Conservation (phyloP, 2,888 invertebrate genomes). For the Caenorhabditis becei region DNA sequence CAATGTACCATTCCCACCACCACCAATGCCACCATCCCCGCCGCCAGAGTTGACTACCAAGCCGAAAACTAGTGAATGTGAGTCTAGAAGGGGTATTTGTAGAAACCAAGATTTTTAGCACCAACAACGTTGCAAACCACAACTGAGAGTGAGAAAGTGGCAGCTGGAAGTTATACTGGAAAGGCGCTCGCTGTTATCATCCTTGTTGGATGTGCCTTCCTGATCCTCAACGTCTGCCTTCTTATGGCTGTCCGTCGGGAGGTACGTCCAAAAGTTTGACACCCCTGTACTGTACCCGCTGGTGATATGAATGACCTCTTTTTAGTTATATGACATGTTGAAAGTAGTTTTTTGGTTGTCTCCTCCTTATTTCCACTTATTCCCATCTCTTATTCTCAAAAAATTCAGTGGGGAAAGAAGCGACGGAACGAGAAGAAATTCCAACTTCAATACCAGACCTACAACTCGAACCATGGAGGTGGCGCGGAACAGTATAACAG, state of each 20-base stretch:
- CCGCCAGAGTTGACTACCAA: constrained; percentile 68
- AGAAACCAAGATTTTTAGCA: constrained; percentile 21
- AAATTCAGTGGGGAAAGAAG: constrained; percentile 74
- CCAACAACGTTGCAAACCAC: constrained; percentile 52
- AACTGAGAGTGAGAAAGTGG: constrained; percentile 50
- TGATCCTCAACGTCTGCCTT: constrained; percentile 79
- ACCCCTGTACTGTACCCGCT: constrained; percentile 13
- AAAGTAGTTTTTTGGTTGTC: background rate
- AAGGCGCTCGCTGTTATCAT: constrained; percentile 73
- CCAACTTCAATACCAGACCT: constrained; percentile 78
- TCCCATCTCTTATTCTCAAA: too few species aligned
- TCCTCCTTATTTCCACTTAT: background rate
- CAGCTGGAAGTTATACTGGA: constrained; percentile 56
- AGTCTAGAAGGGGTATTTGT: background rate
- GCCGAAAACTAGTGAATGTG: constrained; percentile 63
- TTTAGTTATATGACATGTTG: constrained; percentile 3
- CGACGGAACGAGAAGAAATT: constrained; percentile 74
- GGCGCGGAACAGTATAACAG: constrained; percentile 74
- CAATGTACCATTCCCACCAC: constrained; percentile 80
- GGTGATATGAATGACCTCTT: constrained; percentile 12
- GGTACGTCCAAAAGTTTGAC: constrained; percentile 56
- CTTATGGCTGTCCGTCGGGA: constrained; percentile 75
- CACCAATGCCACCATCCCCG: constrained; percentile 80
- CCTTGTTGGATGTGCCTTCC: constrained; percentile 76
- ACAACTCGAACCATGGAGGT: constrained; percentile 73